Conservation (phyloP, 2,888 invertebrate genomes). For the Hydriomena furcata region DNA sequence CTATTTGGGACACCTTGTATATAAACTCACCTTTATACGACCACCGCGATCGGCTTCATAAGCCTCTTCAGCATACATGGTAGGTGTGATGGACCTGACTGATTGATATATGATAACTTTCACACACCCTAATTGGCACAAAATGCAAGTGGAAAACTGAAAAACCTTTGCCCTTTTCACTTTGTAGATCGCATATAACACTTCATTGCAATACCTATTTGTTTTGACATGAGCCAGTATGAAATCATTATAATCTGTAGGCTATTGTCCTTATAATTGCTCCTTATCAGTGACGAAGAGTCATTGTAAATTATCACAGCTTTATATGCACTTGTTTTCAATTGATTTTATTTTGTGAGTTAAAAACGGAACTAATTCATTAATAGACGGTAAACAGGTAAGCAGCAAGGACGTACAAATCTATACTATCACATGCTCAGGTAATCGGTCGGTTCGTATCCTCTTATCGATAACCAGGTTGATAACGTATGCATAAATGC, state of each 20-base stretch:
- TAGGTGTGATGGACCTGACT: background rate
- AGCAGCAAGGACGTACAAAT: too few relatives aligned
- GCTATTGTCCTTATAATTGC: slow-evolving; percentile 35
- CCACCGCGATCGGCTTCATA: slow-evolving; percentile 60
- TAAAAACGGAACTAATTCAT: slow-evolving; percentile 7
- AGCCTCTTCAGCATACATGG: slow-evolving; percentile 68
- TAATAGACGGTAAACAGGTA: too few relatives aligned
- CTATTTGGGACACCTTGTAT: too few relatives aligned
- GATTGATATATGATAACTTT: too few relatives aligned
- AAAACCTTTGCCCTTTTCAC: slow-evolving; percentile 1
- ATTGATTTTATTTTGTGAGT: background rate
- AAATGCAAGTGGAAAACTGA: background rate
- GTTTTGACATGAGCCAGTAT: slow-evolving; percentile 11
- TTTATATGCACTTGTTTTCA: background rate
- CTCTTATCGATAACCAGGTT: slow-evolving; percentile 28
- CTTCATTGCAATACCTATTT: slow-evolving; percentile 17
- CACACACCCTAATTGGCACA: background rate
- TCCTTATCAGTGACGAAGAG: slow-evolving; percentile 24
- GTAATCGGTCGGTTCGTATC: slow-evolving; percentile 18
- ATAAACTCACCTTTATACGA: slow-evolving; percentile 53
- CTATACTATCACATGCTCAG: slow-evolving; percentile 23
- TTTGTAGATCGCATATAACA: background rate
- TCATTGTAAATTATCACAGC: slow-evolving; percentile 20
- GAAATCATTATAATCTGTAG: slow-evolving; percentile 23
- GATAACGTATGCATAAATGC: slow-evolving; percentile 32